These are phyloP conservation scores for Asbolus verrucosus DNA, from an alignment of 1,140 invertebrate species.

Conservation along the genomic window DNA sequence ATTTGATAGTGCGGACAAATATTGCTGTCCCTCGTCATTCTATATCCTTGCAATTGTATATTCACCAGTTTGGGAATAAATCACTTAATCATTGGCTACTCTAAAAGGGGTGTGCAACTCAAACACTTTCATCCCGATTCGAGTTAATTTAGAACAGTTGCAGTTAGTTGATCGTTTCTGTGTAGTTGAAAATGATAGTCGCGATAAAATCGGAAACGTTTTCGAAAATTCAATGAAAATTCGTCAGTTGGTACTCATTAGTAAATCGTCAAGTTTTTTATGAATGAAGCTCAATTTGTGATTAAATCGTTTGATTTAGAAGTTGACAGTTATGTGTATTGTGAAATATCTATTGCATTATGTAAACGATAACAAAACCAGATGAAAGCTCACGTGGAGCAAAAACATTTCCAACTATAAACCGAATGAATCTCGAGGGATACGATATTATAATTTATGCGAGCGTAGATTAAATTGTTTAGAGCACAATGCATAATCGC, in stretches of 20 bases:
- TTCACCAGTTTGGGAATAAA: not conserved
- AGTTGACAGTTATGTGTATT: not conserved
- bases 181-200: conserved; percentile 10
- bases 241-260: not conserved
- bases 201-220: conserved; percentile 7
- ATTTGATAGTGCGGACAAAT: conserved; percentile 10
- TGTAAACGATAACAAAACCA: conserved; percentile 22
- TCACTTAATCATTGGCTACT: not conserved
- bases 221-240: conserved; percentile 1
- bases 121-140: no score
- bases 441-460: conserved; percentile 40
- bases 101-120: no score
- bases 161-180: conserved; percentile 7
- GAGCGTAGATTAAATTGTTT: conserved; percentile 40
- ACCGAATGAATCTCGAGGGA: conserved; percentile 24
- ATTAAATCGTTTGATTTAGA: conserved; percentile 11
- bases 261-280: conserved; percentile 13
- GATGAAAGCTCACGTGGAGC: conserved; percentile 22
- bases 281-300: not conserved
- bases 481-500: conserved; percentile 31
- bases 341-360: conserved; percentile 21
- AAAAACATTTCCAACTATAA: conserved; percentile 37
- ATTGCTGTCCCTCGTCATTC: no score
- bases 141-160: no score
- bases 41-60: conserved; percentile 1